Conservation (phyloP, 2,113 vertebrate species). For the Onychostruthus taczanowskii region DNA sequence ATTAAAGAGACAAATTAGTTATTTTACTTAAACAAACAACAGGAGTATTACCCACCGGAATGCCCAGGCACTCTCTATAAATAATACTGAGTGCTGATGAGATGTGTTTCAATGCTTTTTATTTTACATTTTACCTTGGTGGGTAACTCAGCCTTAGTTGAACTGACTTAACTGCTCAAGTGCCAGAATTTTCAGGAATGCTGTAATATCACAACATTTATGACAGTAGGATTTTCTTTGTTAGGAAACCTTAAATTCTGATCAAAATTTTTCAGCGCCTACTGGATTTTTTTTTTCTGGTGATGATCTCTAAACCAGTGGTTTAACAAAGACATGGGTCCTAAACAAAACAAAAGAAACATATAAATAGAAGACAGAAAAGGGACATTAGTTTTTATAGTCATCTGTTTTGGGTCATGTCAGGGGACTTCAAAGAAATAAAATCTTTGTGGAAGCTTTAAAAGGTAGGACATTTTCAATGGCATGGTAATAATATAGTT, state of each 20-base stretch:
- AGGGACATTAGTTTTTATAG: neutral
- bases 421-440: neutral
- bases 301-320: neutral
- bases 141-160: neutral
- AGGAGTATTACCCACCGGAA: slow-evolving; percentile 13
- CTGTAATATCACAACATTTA: accelerated
- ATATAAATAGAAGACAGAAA: neutral
- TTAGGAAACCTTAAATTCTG: neutral
- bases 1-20: slow-evolving; percentile 71
- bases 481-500: neutral
- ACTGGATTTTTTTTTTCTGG: neutral
- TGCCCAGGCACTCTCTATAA: slow-evolving; percentile 23
- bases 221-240: neutral
- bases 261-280: neutral
- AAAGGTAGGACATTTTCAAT: neutral
- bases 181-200: neutral
- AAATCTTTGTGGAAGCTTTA: neutral
- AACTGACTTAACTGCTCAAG: neutral
- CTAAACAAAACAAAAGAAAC: neutral
- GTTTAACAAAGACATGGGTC: neutral
- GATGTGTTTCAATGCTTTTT: neutral
- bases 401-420: neutral
- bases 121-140: slow-evolving; percentile 29
- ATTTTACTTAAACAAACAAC: slow-evolving; percentile 65
- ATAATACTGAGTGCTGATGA: slow-evolving; percentile 32